phyloP scores from a whole-genome alignment of 2,113 vertebrate genomes.

The Poeciliopsis occidentalis region DNA sequence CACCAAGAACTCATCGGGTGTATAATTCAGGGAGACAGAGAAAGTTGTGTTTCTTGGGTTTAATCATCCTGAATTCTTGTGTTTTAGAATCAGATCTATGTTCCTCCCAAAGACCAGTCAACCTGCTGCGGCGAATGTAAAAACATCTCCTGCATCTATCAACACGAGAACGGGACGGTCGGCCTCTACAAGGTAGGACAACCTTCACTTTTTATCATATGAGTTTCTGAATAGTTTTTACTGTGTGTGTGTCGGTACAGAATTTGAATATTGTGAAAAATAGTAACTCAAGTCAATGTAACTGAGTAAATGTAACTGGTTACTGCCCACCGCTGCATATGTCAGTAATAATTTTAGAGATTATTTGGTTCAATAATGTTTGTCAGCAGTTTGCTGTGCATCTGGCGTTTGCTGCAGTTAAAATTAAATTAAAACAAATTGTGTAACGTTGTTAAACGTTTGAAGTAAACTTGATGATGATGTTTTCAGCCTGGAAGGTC shows the following conservation, averaged over 20 bases:
- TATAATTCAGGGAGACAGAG: not conserved
- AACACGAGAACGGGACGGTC: constrained; percentile 87
- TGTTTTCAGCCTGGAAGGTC: constrained; percentile 81
- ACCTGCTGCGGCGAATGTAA: constrained; percentile 92
- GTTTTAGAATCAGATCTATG: constrained; percentile 91
- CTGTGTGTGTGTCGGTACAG: not conserved
- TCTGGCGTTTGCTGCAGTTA: not conserved
- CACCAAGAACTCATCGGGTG: not conserved
- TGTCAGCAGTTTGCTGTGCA: not conserved
- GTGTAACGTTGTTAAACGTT: not conserved
- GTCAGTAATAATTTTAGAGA: not conserved
- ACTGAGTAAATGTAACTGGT: too few relatives aligned
- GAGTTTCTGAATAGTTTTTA: not conserved
- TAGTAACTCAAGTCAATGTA: too few relatives aligned
- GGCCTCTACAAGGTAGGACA: constrained; percentile 83
- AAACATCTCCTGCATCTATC: constrained; percentile 90
- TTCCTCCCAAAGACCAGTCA: constrained; percentile 87
- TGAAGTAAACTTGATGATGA: not conserved
- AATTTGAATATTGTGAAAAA: not conserved
- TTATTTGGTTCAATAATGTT: too few relatives aligned
- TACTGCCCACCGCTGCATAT: not conserved
- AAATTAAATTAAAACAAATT: not conserved
- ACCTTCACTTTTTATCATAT: not conserved
- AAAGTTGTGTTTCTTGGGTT: not conserved
- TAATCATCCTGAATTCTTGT: constrained; percentile 12